Conservation (phyloP, 2,888 invertebrate species). For the Stenodera caucasica region DNA sequence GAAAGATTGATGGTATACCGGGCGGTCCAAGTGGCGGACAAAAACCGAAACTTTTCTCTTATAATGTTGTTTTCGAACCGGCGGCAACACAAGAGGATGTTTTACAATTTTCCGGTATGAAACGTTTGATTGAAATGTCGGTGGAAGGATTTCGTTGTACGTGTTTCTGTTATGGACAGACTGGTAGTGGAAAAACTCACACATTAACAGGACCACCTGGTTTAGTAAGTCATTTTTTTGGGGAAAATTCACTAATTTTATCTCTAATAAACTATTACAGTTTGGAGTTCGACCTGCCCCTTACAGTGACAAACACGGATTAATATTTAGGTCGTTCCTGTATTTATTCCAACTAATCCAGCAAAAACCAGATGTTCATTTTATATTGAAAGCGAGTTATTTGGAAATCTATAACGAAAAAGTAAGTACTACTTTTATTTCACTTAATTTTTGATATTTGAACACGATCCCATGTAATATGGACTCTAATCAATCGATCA, state of each 20-base stretch:
- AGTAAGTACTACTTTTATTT: slow-evolving; percentile 59
- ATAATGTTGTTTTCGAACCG: slow-evolving; percentile 93
- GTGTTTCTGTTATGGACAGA: slow-evolving; percentile 95
- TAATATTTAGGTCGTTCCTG: slow-evolving; percentile 88
- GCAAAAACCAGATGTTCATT: slow-evolving; percentile 75
- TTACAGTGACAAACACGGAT: slow-evolving; percentile 75
- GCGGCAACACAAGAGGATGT: slow-evolving; percentile 85
- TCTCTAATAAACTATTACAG: slow-evolving; percentile 39
- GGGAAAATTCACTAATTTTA: slow-evolving; percentile 11
- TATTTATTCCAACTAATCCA: slow-evolving; percentile 84
- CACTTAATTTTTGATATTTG: too few relatives aligned
- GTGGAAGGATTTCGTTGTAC: slow-evolving; percentile 94
- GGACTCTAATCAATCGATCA: too few relatives aligned
- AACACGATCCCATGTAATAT: too few relatives aligned
- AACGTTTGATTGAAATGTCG: slow-evolving; percentile 89
- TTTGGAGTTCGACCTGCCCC: slow-evolving; percentile 49
- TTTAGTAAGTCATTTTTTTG: slow-evolving; percentile 62
- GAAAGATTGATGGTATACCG: slow-evolving; percentile 58
- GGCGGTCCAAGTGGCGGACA: slow-evolving; percentile 61
- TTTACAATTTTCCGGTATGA: slow-evolving; percentile 87
- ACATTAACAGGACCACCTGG: slow-evolving; percentile 91
- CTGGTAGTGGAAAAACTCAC: slow-evolving; percentile 95
- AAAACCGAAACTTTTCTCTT: slow-evolving; percentile 86
- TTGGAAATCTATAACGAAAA: slow-evolving; percentile 97
- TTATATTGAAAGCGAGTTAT: slow-evolving; percentile 88